These are phyloP conservation scores for Chelon auratus DNA, from an alignment of 2,797 vertebrate genomes.

Conservation along the genomic window DNA sequence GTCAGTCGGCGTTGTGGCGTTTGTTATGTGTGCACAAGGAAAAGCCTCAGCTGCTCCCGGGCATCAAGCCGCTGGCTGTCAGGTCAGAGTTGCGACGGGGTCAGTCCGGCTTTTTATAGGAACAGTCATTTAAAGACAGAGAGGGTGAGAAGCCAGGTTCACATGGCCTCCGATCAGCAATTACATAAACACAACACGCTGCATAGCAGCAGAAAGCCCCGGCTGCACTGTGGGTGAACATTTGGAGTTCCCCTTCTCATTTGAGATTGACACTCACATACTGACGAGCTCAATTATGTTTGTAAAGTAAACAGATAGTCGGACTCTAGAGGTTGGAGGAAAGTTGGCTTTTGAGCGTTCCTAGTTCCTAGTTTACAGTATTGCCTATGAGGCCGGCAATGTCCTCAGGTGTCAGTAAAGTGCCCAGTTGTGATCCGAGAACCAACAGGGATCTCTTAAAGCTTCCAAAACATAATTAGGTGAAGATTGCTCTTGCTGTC, in stretches of 20 bases:
- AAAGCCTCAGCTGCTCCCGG: slow-evolving; percentile 78
- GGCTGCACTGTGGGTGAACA: slow-evolving; percentile 12
- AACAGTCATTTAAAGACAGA: slow-evolving; percentile 69
- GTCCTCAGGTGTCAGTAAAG: neutral
- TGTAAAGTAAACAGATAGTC: slow-evolving; percentile 44
- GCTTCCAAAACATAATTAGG: neutral
- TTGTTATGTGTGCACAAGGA: slow-evolving; percentile 73
- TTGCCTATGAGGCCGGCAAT: no score
- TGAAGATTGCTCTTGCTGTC: no score
- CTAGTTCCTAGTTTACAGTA: neutral
- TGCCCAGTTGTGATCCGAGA: neutral
- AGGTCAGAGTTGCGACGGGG: slow-evolving; percentile 52
- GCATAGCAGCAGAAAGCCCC: slow-evolving; percentile 26
- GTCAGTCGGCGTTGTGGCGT: slow-evolving; percentile 65
- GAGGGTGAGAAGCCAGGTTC: slow-evolving; percentile 61
- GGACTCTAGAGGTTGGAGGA: neutral
- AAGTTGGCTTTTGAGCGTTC: neutral
- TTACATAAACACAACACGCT: slow-evolving; percentile 73
- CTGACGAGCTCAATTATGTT: slow-evolving; percentile 32
- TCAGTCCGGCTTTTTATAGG: slow-evolving; percentile 84
- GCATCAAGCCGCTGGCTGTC: slow-evolving; percentile 69
- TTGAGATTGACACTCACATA: slow-evolving; percentile 38
- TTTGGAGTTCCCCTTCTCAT: slow-evolving; percentile 70
- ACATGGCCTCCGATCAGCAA: slow-evolving; percentile 45
- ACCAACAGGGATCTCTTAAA: neutral